These are phyloP conservation scores for Entelurus aequoreus DNA, from an alignment of 2,113 vertebrate species.

Conservation along the genomic window DNA sequence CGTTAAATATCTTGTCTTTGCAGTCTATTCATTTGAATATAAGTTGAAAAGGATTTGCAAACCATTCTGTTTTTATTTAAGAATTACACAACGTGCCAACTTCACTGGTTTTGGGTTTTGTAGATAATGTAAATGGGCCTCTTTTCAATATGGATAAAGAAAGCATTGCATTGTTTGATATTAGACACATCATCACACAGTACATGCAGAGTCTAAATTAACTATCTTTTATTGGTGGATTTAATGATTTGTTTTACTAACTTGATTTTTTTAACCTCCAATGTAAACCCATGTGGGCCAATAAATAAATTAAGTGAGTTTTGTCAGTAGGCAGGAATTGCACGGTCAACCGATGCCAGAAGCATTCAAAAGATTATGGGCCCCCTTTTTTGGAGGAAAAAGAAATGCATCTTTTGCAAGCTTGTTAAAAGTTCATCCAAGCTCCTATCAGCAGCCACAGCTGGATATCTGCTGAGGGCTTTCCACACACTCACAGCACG, in stretches of 20 bases:
- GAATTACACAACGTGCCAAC: too few relatives aligned
- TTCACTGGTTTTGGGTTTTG: too few relatives aligned
- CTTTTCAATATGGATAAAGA: neutral
- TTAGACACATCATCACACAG: neutral
- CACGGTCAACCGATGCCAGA: constrained; percentile 21
- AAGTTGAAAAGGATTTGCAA: too few relatives aligned
- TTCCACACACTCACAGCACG: constrained; percentile 11
- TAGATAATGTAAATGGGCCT: neutral
- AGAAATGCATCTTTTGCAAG: constrained; percentile 30
- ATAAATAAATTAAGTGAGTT: too few relatives aligned
- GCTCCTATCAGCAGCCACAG: constrained; percentile 44
- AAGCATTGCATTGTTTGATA: neutral
- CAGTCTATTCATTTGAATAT: too few relatives aligned
- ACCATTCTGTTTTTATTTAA: too few relatives aligned
- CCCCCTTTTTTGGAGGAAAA: constrained; percentile 11
- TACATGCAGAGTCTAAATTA: neutral
- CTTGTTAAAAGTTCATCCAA: constrained; percentile 45
- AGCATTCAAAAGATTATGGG: constrained; percentile 12
- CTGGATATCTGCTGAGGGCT: constrained; percentile 42
- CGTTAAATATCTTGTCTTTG: too few relatives aligned
- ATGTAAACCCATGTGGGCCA: too few relatives aligned
- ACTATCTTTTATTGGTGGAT: neutral
- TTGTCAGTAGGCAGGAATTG: too few relatives aligned
- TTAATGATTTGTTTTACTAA: too few relatives aligned
- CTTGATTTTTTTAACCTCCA: too few relatives aligned